These are phyloP conservation scores for Osedax fenrisi DNA, from an alignment of 2,888 invertebrate genomes.

Conservation along the genomic window DNA sequence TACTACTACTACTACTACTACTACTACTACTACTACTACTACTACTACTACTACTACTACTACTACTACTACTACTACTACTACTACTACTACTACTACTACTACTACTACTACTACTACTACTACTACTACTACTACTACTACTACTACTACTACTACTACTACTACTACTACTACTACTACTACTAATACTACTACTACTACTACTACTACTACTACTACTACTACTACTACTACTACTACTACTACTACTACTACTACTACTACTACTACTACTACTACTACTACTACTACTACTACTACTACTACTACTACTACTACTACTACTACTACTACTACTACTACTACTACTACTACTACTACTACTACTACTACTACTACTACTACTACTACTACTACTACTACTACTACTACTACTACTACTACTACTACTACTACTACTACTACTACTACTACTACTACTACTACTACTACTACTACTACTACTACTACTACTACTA, in stretches of 20 bases:
- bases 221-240: constrained; percentile 23
- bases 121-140: background rate
- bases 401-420: constrained; percentile 14
- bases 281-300: constrained; percentile 18
- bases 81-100: background rate
- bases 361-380: constrained; percentile 21
- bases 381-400: constrained; percentile 26
- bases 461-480: constrained; percentile 29
- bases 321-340: constrained; percentile 29
- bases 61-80: background rate
- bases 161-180: background rate
- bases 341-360: constrained; percentile 28
- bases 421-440: constrained; percentile 4
- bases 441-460: constrained; percentile 29
- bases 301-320: constrained; percentile 27
- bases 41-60: background rate
- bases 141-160: background rate
- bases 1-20: background rate
- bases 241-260: constrained; percentile 5
- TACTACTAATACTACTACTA: background rate
- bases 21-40: background rate
- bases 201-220: constrained; percentile 28
- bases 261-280: constrained; percentile 13
- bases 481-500: constrained; percentile 29
- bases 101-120: background rate